Evolutionary conservation across 1,140 invertebrate genomes (phyloP).

Genomic region (Zophobas atratus): DNA sequence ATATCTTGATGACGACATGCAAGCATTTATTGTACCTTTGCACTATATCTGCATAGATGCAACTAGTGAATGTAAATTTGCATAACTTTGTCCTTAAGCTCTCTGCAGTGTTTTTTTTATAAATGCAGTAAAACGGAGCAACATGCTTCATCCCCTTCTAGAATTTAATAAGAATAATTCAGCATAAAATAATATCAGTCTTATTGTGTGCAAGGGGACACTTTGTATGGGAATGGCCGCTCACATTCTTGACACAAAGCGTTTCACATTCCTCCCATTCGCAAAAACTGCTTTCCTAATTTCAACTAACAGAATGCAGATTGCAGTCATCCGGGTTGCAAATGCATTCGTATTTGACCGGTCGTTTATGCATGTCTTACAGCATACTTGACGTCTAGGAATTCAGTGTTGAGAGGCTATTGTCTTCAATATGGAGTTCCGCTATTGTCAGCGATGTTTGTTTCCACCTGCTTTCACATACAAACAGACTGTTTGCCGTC

Average conservation of each 20-base stretch:
- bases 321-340: slow-evolving; percentile 1
- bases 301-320: slow-evolving; percentile 19
- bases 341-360: slow-evolving; percentile 26
- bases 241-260: slow-evolving; percentile 15
- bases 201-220: slow-evolving; percentile 5
- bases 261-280: slow-evolving; percentile 4
- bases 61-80: too few species aligned
- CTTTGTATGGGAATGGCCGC: slow-evolving; percentile 11
- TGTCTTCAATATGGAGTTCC: slow-evolving; percentile 19
- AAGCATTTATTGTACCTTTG: too few species aligned
- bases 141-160: not conserved
- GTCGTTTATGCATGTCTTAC: slow-evolving; percentile 13
- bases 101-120: too few species aligned
- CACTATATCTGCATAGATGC: too few species aligned
- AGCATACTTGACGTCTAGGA: slow-evolving; percentile 15
- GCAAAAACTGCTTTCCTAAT: slow-evolving; percentile 16
- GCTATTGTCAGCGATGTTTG: slow-evolving; percentile 31
- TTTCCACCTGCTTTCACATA: slow-evolving; percentile 26
- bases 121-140: too few species aligned
- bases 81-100: too few species aligned
- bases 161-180: slow-evolving; percentile 2
- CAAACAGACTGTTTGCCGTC: slow-evolving; percentile 14
- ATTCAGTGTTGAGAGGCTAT: slow-evolving; percentile 17
- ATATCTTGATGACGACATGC: too few species aligned
- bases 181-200: slow-evolving; percentile 9